Evolutionary conservation across 2,113 vertebrate genomes (phyloP).

Genomic region (Nothoprocta perdicaria): DNA sequence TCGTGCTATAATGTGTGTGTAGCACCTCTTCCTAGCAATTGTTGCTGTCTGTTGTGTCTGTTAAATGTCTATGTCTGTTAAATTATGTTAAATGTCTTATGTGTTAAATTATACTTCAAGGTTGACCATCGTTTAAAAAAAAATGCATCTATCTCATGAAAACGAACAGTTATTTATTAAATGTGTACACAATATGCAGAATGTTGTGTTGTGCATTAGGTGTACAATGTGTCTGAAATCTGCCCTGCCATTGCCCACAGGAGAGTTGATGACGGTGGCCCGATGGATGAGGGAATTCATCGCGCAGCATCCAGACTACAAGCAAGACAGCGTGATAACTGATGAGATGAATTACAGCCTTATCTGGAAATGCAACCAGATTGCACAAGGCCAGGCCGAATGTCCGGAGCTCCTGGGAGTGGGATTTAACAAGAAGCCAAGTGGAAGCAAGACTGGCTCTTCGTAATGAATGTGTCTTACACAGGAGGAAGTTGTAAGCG

Average conservation of each 20-base stretch:
- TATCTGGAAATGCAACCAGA: slow-evolving; percentile 87
- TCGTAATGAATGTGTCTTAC: slow-evolving; percentile 35
- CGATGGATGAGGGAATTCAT: slow-evolving; percentile 98
- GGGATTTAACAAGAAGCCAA: slow-evolving; percentile 86
- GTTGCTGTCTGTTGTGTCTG: too few species aligned
- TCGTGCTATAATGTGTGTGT: not conserved
- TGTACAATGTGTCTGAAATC: not conserved
- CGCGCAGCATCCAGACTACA: slow-evolving; percentile 89
- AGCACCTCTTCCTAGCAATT: not conserved
- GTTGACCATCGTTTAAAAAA: not conserved
- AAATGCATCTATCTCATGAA: not conserved
- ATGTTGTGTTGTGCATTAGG: not conserved
- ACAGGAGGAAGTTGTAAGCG: not conserved
- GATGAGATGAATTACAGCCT: slow-evolving; percentile 97
- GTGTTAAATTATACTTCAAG: not conserved
- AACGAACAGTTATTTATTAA: not conserved
- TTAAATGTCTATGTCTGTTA: too few species aligned
- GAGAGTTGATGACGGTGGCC: slow-evolving; percentile 96
- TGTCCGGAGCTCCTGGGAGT: slow-evolving; percentile 92
- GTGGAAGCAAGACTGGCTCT: slow-evolving; percentile 58
- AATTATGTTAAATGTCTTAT: too few species aligned
- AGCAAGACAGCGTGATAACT: slow-evolving; percentile 93
- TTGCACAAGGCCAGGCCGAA: slow-evolving; percentile 86
- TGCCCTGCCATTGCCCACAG: slow-evolving; percentile 68
- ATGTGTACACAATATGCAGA: not conserved